A percentile compares a stretch with the other conserved stretches of the same genome.
Evolutionary conservation across 2,888 invertebrate species (phyloP).

Genomic region (Carcina quercana): DNA sequence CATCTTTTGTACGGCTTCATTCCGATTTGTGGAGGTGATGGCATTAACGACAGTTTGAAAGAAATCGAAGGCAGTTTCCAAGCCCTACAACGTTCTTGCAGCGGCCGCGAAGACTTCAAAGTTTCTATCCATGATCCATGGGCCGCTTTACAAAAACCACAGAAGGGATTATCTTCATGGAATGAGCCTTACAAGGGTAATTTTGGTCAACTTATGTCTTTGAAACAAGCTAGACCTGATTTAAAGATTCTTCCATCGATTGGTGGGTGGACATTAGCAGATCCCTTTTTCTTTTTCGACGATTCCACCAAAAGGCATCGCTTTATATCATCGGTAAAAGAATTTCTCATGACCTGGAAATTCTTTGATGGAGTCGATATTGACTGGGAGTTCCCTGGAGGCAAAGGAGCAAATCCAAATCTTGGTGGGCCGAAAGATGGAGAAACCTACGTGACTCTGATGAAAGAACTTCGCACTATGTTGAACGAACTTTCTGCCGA

Average conservation of each 20-base stretch:
- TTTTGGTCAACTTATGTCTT: slow-evolving; percentile 64
- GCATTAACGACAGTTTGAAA: slow-evolving; percentile 67
- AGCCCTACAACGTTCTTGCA: slow-evolving; percentile 63
- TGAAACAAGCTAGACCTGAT: slow-evolving; percentile 62
- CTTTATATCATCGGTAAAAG: slow-evolving; percentile 61
- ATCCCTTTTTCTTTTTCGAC: slow-evolving; percentile 65
- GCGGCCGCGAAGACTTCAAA: slow-evolving; percentile 64
- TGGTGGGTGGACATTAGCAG: slow-evolving; percentile 66
- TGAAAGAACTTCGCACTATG: slow-evolving; percentile 63
- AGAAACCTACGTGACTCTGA: slow-evolving; percentile 48
- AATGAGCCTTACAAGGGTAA: slow-evolving; percentile 69
- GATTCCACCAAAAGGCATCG: slow-evolving; percentile 54
- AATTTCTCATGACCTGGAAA: slow-evolving; percentile 65
- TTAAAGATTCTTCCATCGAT: slow-evolving; percentile 61
- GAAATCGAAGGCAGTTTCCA: slow-evolving; percentile 69
- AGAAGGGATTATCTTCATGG: slow-evolving; percentile 62
- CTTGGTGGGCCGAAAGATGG: slow-evolving; percentile 62
- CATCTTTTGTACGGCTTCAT: slow-evolving; percentile 66
- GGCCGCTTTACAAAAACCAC: slow-evolving; percentile 67
- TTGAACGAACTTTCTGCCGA: slow-evolving; percentile 51
- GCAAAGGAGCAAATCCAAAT: slow-evolving; percentile 63
- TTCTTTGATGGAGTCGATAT: slow-evolving; percentile 69
- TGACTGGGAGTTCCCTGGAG: slow-evolving; percentile 70
- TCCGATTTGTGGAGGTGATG: slow-evolving; percentile 66
- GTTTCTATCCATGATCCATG: slow-evolving; percentile 67